Percentiles rank a stretch among this genome's conserved stretches.
Evolutionary conservation across 1,140 invertebrate genomes (phyloP).

Genomic region (Scaptomyza pallida): DNA sequence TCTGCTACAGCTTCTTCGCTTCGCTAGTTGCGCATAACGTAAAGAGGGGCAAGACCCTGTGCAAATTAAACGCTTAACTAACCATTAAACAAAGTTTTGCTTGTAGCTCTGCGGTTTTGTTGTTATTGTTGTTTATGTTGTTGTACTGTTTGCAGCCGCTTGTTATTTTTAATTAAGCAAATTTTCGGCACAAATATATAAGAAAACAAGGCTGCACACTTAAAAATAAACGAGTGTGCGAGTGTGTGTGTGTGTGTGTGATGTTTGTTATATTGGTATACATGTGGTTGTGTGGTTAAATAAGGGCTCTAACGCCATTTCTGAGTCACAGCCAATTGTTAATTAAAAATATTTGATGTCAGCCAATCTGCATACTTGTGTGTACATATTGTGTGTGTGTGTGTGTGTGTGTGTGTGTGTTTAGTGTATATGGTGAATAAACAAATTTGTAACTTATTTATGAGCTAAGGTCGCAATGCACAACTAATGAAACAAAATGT

Average conservation of each 20-base stretch:
- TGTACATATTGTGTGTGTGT: neutral
- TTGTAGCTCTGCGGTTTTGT: conserved; percentile 73
- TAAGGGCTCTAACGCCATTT: conserved; percentile 21
- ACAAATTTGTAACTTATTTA: conserved; percentile 49
- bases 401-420: conserved; percentile 3
- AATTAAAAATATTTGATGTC: conserved; percentile 73
- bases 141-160: conserved; percentile 29
- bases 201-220: conserved; percentile 61
- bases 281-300: conserved; percentile 38
- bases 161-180: conserved; percentile 82
- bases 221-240: conserved; percentile 35
- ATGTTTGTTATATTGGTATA: conserved; percentile 6
- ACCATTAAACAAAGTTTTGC: conserved; percentile 79
- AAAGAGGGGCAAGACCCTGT: conserved; percentile 19
- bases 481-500: conserved; percentile 51
- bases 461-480: conserved; percentile 28
- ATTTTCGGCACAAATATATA: conserved; percentile 73
- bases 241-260: conserved; percentile 5
- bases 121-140: conserved; percentile 32
- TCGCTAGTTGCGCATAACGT: neutral
- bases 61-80: conserved; percentile 81
- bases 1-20: no score
- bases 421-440: conserved; percentile 3
- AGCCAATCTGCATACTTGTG: conserved; percentile 1
- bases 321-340: conserved; percentile 61